These are phyloP conservation scores for Tyrophagus putrescentiae DNA, from an alignment of 1,140 invertebrate genomes.

Conservation along the genomic window DNA sequence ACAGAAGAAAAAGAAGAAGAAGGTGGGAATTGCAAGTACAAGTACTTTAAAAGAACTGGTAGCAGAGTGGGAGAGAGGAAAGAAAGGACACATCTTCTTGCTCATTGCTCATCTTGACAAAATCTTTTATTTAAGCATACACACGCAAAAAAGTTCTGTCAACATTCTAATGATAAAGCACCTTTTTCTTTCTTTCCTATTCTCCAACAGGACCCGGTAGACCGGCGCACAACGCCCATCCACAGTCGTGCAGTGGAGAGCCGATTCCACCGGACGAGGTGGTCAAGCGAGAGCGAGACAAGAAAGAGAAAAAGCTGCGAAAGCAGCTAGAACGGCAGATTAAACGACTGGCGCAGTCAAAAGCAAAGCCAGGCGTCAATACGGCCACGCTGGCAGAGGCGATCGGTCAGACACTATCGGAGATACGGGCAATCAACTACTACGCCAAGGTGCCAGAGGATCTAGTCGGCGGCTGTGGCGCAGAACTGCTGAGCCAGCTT, in stretches of 20 bases:
- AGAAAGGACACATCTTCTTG: slow-evolving; percentile 1
- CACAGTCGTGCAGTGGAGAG: slow-evolving; percentile 90
- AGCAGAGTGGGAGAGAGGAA: no score
- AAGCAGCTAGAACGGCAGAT: slow-evolving; percentile 84
- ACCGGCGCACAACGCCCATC: slow-evolving; percentile 94
- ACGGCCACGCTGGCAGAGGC: slow-evolving; percentile 28
- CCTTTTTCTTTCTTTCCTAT: not conserved
- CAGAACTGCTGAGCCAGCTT: slow-evolving; percentile 27
- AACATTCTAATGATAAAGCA: not conserved
- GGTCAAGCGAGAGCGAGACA: slow-evolving; percentile 68
- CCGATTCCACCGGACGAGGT: slow-evolving; percentile 90
- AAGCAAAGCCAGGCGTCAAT: slow-evolving; percentile 27
- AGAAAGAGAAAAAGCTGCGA: slow-evolving; percentile 54
- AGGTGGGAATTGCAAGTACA: not conserved
- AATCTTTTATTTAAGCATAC: not conserved
- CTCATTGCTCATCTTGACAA: not conserved
- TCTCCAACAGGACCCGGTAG: slow-evolving; percentile 60
- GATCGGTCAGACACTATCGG: slow-evolving; percentile 27
- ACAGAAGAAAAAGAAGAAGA: no score
- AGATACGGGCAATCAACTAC: slow-evolving; percentile 26
- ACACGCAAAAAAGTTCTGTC: not conserved
- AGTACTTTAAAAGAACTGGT: not conserved
- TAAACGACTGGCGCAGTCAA: slow-evolving; percentile 47
- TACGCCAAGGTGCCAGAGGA: slow-evolving; percentile 25
- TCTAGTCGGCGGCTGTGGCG: slow-evolving; percentile 27